Conservation (phyloP, 2,888 invertebrate genomes). For the Uropetala carovei region DNA sequence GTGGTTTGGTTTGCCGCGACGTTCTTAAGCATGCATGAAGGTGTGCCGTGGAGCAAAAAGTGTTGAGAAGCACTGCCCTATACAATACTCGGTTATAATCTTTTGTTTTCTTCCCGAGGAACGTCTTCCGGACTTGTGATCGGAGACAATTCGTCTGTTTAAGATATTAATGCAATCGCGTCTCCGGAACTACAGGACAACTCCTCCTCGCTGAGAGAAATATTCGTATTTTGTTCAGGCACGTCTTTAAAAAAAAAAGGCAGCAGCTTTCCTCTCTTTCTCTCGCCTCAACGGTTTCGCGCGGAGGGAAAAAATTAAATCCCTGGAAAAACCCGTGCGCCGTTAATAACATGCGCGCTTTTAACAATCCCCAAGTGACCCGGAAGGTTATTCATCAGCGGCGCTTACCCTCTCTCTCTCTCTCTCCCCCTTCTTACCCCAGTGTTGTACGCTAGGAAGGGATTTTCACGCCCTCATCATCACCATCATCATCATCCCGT, state of each 20-base stretch:
- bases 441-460: neutral
- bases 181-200: no score
- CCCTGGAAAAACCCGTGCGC: neutral
- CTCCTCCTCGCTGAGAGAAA: no score
- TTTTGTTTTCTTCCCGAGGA: no score
- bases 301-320: neutral
- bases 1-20: no score
- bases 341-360: constrained; percentile 43
- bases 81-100: no score
- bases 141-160: no score
- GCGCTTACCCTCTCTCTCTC: neutral
- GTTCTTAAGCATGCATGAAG: no score
- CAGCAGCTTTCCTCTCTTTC: neutral
- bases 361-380: constrained; percentile 46
- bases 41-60: no score
- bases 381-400: constrained; percentile 61
- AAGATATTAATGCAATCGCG: no score
- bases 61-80: no score
- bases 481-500: neutral
- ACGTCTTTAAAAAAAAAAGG: neutral
- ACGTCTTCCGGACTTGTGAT: no score
- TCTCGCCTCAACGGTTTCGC: neutral
- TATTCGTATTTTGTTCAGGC: no score
- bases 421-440: neutral
- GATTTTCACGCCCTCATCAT: constrained; percentile 29